Percentiles rank a stretch among this genome's conserved stretches.
These are phyloP conservation scores for Protonemura montana DNA, from an alignment of 2,888 invertebrate genomes.

Conservation along the genomic window DNA sequence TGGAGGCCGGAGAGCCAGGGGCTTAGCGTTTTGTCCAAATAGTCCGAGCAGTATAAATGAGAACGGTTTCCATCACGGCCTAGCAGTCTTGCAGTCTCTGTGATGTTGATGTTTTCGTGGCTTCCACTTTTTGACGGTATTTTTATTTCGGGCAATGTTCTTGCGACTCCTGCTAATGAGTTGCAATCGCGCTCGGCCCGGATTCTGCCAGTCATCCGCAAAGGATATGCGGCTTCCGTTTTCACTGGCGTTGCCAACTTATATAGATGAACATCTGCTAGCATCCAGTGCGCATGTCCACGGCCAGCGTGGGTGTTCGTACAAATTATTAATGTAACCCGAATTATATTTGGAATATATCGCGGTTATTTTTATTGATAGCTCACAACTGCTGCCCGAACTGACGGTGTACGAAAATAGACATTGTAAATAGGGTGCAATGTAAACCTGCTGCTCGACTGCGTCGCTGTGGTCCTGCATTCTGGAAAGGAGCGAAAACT, in stretches of 20 bases:
- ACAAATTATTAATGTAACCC: not conserved
- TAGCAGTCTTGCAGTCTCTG: not conserved
- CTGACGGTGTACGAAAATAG: not conserved
- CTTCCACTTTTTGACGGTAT: not conserved
- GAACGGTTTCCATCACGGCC: not conserved
- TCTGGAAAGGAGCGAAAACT: not conserved
- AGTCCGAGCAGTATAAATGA: not conserved
- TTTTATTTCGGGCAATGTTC: not conserved
- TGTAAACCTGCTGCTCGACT: not conserved
- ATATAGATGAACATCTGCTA: constrained; percentile 28
- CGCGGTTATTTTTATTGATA: constrained; percentile 25
- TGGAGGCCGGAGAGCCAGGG: not conserved
- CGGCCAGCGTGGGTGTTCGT: not conserved
- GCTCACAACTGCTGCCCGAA: not conserved
- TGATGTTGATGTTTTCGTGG: not conserved
- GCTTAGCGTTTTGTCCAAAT: not conserved
- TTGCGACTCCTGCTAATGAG: not conserved
- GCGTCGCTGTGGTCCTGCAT: not conserved
- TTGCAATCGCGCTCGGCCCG: not conserved
- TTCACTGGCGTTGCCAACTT: not conserved
- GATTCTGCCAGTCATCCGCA: not conserved
- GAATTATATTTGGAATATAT: constrained; percentile 7
- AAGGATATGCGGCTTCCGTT: constrained; percentile 18
- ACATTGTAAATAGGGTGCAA: not conserved
- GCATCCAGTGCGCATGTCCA: not conserved